These are phyloP conservation scores for Hippopotamyrus pictus DNA, from an alignment of 2,797 vertebrate species.

Conservation along the genomic window DNA sequence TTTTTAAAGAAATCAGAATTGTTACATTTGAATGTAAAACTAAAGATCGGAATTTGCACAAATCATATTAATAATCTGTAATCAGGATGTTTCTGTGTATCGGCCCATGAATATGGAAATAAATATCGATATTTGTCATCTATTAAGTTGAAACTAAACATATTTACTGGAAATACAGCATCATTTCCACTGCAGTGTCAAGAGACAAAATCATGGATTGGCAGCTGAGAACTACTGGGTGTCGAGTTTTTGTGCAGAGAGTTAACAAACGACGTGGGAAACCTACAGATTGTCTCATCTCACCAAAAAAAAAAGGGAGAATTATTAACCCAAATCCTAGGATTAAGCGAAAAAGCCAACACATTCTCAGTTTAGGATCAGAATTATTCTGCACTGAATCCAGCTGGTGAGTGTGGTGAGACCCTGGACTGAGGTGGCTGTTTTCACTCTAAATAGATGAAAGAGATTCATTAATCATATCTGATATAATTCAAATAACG, in stretches of 20 bases:
- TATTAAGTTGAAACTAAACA: background rate
- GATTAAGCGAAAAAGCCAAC: slow-evolving; percentile 1
- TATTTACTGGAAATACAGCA: background rate
- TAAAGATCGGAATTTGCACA: background rate
- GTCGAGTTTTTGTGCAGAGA: background rate
- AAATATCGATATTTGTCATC: background rate
- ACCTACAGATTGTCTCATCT: slow-evolving; percentile 57
- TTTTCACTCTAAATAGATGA: background rate
- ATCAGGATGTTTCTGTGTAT: background rate
- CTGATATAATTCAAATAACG: background rate
- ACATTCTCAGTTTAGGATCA: background rate
- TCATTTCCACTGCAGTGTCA: background rate
- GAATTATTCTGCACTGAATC: background rate
- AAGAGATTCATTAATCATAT: background rate
- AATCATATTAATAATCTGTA: background rate
- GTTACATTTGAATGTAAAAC: background rate
- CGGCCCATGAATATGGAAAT: background rate
- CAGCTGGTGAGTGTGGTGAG: background rate
- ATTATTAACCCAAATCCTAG: slow-evolving; percentile 49
- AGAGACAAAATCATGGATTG: background rate
- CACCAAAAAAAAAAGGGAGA: slow-evolving; percentile 33
- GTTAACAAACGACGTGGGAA: slow-evolving; percentile 47
- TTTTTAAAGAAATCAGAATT: background rate
- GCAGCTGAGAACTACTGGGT: background rate
- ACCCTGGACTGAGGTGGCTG: background rate